A percentile compares a stretch with the other conserved stretches of the same genome.
Evolutionary conservation across 2,113 vertebrate genomes (phyloP).

Genomic region (Ahaetulla prasina): DNA sequence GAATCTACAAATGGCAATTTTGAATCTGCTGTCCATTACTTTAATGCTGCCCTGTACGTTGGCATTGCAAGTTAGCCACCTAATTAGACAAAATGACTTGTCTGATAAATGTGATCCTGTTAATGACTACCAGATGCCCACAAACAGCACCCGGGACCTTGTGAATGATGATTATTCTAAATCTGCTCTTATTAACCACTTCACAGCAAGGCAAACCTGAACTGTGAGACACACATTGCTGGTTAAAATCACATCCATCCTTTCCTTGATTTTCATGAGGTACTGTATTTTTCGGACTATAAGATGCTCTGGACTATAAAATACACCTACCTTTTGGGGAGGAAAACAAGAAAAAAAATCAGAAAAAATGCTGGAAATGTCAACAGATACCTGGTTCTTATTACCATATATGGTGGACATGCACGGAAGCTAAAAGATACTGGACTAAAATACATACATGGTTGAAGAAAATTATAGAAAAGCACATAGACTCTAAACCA

Average conservation of each 20-base stretch:
- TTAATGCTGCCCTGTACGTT: slow-evolving; percentile 39
- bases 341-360: no score
- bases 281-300: no score
- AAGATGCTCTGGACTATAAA: no score
- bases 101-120: slow-evolving; percentile 76
- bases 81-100: slow-evolving; percentile 70
- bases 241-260: background rate
- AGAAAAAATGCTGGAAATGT: no score
- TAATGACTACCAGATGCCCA: slow-evolving; percentile 77
- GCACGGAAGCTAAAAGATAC: no score
- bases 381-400: no score
- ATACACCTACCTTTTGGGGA: no score
- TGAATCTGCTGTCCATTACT: slow-evolving; percentile 44
- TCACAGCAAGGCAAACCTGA: slow-evolving; percentile 18
- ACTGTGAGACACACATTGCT: background rate
- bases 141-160: slow-evolving; percentile 60
- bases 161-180: slow-evolving; percentile 59
- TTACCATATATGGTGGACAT: no score
- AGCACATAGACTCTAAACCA: no score
- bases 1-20: slow-evolving; percentile 30
- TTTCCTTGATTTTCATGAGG: background rate
- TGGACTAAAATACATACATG: no score
- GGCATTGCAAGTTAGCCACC: slow-evolving; percentile 51
- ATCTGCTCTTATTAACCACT: slow-evolving; percentile 45
- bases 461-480: no score